Base-by-base conservation (phyloP, 2,797 vertebrate species). In the Scomberomorus guttatus region DNA sequence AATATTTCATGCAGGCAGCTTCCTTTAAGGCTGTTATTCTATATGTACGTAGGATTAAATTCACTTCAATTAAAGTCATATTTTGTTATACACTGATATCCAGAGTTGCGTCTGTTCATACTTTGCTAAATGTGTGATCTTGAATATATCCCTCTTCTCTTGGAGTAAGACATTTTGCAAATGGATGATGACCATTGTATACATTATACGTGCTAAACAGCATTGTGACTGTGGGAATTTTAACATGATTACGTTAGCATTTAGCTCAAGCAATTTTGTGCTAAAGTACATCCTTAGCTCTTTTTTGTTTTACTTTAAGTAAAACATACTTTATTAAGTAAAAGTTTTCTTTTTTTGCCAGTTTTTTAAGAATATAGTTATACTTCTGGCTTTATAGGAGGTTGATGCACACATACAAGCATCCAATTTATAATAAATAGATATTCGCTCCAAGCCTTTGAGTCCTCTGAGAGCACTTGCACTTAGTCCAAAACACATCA, bases 351-450 rank as follows among this genome's bases (percentile, higher is more conserved):
- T 14, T 27, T 22, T 60, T 58, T 68, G 18, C 8, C 63, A 68
- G 37, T 15, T 59, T 60, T 37, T 61, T 13, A 1, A 39, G 6
- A 15, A 61, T 54, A 18, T 22, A 12, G 2, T 24, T n/a, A 55
- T 29, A 51, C 18, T 24, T 71, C 10, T 70, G 66, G 27, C 39
- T 57, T 60, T 55, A 63, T 24, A 51, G 13, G 18, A 20, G 54
- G n/a, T 22, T 50, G 22, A 75, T 70, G 44, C 44, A 25, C 5
- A 24, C 18, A 42, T 25, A 3, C 54, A 71, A 50, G 50, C 25
- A 20, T 82, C 78, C 54, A 51, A 83, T 90, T 73, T 44, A 72
- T 74, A 79, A 86, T 82, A 82, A 72, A 85, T 46, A 46, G 15
- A 46, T 50, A 50, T 50, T 50, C 7, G 2, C 44, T 50, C 46